phyloP scores from a whole-genome alignment of 2,888 invertebrate species.

The Mythimna lalbum region DNA sequence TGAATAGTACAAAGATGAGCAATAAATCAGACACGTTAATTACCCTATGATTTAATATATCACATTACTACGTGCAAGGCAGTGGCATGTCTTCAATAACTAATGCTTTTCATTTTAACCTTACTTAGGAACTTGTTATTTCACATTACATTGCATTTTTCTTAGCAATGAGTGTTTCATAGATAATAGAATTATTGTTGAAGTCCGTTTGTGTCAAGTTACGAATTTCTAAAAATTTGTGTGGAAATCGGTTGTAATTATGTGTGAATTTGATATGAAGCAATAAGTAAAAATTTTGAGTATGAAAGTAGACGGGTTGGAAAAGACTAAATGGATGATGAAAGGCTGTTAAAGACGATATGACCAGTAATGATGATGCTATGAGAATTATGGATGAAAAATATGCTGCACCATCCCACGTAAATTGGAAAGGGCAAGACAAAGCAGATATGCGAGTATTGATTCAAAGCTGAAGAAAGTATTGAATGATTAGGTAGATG shows the following conservation, averaged over 20 bases:
- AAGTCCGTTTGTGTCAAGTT: not conserved
- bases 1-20: slow-evolving; percentile 2
- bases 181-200: not conserved
- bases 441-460: too few species aligned
- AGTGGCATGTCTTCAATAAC: slow-evolving; percentile 27
- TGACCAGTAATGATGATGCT: too few species aligned
- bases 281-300: not conserved
- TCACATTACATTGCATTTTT: slow-evolving; percentile 57
- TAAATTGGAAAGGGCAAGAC: too few species aligned
- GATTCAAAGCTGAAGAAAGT: too few species aligned
- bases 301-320: not conserved
- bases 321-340: not conserved
- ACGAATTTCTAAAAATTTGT: not conserved
- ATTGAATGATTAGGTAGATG: too few species aligned
- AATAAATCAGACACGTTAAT: slow-evolving; percentile 22
- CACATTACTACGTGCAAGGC: slow-evolving; percentile 40
- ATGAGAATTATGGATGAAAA: too few species aligned
- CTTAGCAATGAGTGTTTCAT: not conserved
- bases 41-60: slow-evolving; percentile 16
- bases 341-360: not conserved
- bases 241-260: not conserved
- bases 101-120: slow-evolving; percentile 53
- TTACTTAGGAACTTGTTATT: slow-evolving; percentile 40
- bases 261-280: not conserved
- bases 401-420: too few species aligned